Evolutionary conservation across 2,113 vertebrate species (phyloP).

Genomic region (Psittacula cyanocephala): DNA sequence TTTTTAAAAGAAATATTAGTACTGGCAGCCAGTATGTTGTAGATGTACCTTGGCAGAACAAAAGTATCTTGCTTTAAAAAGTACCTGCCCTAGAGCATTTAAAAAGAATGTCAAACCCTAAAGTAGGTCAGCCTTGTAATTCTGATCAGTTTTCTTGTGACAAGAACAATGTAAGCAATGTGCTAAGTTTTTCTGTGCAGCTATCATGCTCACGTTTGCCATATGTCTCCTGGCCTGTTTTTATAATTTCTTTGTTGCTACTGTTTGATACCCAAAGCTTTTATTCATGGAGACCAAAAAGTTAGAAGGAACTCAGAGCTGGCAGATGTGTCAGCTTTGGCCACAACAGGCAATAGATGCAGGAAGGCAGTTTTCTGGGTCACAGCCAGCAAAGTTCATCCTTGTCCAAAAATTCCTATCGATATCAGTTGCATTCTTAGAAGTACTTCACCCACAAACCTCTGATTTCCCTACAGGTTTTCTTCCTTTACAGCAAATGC

Average conservation of each 20-base stretch:
- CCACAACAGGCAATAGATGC: neutral
- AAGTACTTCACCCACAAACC: neutral
- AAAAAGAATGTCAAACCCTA: neutral
- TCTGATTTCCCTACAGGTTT: neutral
- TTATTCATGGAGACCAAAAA: neutral
- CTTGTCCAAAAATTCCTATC: neutral
- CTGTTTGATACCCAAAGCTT: neutral
- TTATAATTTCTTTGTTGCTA: neutral
- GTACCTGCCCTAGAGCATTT: neutral
- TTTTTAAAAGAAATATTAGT: constrained; percentile 3
- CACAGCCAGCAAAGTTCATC: neutral
- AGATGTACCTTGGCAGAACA: neutral
- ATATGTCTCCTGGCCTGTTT: neutral
- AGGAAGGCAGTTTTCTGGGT: neutral
- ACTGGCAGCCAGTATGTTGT: neutral
- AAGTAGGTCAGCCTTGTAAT: constrained; percentile 38
- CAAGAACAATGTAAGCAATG: neutral
- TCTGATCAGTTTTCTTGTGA: neutral
- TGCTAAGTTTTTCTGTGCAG: neutral
- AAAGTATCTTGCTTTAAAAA: neutral
- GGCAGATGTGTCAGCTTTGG: neutral
- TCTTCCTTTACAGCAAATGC: neutral
- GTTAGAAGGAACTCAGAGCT: neutral
- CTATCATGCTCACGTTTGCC: neutral
- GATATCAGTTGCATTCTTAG: neutral